Evolutionary conservation across 2,113 vertebrate species (phyloP).

Genomic region (Cyrtonyx montezumae): DNA sequence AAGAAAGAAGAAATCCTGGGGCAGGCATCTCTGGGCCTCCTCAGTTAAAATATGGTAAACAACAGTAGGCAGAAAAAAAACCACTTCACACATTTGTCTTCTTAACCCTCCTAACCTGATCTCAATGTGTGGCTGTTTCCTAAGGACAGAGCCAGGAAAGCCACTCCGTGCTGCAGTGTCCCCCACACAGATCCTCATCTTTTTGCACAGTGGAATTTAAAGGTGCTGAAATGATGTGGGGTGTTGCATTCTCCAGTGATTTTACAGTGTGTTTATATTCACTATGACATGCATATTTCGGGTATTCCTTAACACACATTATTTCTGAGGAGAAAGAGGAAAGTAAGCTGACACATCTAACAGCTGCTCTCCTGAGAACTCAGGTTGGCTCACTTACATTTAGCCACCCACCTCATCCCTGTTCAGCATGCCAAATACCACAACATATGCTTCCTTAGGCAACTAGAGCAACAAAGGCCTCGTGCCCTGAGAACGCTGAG

Average conservation of each 20-base stretch:
- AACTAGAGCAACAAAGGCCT: slow-evolving; percentile 17
- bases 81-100: not conserved
- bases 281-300: not conserved
- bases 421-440: slow-evolving; percentile 41
- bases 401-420: slow-evolving; percentile 26
- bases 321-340: not conserved
- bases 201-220: not conserved
- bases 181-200: not conserved
- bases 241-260: not conserved
- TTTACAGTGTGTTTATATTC: not conserved
- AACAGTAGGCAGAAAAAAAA: not conserved
- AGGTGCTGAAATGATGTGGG: not conserved
- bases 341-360: slow-evolving; percentile 8
- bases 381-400: slow-evolving; percentile 14
- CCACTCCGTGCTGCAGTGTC: not conserved
- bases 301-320: not conserved
- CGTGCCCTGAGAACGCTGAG: not conserved
- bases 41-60: not conserved
- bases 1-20: not conserved
- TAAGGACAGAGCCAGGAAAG: not conserved
- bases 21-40: not conserved
- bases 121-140: fast-evolving
- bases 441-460: slow-evolving; percentile 44
- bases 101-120: not conserved
- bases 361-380: not conserved